Conservation (phyloP, 2,888 invertebrate species). For the Adelognathus sp. region DNA sequence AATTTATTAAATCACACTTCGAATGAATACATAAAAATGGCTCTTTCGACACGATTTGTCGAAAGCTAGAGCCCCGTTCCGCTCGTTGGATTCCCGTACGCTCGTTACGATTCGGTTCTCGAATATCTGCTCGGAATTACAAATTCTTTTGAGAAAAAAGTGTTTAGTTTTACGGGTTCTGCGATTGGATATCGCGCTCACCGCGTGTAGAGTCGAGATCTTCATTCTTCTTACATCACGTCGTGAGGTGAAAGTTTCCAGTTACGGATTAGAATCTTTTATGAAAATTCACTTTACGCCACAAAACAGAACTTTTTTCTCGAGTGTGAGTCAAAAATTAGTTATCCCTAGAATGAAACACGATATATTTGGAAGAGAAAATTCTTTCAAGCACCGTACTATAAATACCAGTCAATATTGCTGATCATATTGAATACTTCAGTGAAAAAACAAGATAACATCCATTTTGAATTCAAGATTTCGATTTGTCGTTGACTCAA, state of each 20-base stretch:
- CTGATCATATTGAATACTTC: too few relatives aligned
- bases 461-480: too few relatives aligned
- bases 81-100: not conserved
- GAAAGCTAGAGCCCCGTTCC: not conserved
- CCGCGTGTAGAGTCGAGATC: not conserved
- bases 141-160: slow-evolving; percentile 10
- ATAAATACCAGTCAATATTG: not conserved
- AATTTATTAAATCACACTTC: not conserved
- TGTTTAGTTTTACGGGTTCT: slow-evolving; percentile 12
- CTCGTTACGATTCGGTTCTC: not conserved
- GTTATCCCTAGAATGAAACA: too few relatives aligned
- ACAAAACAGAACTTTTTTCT: not conserved
- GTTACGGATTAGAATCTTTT: not conserved
- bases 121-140: not conserved
- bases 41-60: not conserved
- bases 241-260: not conserved
- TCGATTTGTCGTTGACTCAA: too few relatives aligned
- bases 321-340: too few relatives aligned
- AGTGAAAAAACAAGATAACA: too few relatives aligned
- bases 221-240: not conserved
- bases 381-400: too few relatives aligned
- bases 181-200: slow-evolving; percentile 23
- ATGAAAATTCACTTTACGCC: not conserved
- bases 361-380: too few relatives aligned
- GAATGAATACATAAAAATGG: not conserved